Percentiles rank a stretch among this genome's conserved stretches.
These are phyloP conservation scores for Platycercus adscitus DNA, from an alignment of 2,113 vertebrate genomes.

Conservation along the genomic window DNA sequence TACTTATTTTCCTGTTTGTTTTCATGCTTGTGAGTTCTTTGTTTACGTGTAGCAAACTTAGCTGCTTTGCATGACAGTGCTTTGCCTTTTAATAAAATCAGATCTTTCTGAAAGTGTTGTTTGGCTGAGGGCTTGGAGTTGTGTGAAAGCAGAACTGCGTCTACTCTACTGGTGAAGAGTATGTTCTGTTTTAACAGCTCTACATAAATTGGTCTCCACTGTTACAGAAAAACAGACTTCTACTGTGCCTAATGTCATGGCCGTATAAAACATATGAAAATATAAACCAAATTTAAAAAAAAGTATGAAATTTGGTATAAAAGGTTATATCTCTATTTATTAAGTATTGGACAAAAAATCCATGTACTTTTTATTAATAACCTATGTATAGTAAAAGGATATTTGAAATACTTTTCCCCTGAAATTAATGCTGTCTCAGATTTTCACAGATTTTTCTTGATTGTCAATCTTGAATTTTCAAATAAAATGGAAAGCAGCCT, in stretches of 20 bases:
- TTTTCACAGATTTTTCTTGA: background rate
- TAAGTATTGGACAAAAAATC: background rate
- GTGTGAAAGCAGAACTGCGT: background rate
- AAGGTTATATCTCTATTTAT: background rate
- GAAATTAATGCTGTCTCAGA: background rate
- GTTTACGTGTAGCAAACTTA: background rate
- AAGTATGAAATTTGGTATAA: background rate
- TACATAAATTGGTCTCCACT: background rate
- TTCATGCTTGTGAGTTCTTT: background rate
- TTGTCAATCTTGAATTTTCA: background rate
- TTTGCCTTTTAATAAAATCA: background rate
- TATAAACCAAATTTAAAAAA: background rate
- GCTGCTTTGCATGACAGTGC: background rate
- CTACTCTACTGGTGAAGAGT: background rate
- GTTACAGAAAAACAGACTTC: background rate
- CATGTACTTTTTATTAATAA: background rate
- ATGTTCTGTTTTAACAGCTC: background rate
- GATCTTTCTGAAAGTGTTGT: background rate
- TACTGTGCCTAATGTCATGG: background rate
- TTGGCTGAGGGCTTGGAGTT: background rate
- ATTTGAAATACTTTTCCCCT: background rate
- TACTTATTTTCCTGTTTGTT: background rate
- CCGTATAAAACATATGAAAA: background rate
- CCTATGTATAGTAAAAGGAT: background rate
- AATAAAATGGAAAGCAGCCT: background rate